Evolutionary conservation across 2,888 invertebrate genomes (phyloP), one percentile per base, ranked within the genome.

Genomic region (Pandemis heparana): DNA sequence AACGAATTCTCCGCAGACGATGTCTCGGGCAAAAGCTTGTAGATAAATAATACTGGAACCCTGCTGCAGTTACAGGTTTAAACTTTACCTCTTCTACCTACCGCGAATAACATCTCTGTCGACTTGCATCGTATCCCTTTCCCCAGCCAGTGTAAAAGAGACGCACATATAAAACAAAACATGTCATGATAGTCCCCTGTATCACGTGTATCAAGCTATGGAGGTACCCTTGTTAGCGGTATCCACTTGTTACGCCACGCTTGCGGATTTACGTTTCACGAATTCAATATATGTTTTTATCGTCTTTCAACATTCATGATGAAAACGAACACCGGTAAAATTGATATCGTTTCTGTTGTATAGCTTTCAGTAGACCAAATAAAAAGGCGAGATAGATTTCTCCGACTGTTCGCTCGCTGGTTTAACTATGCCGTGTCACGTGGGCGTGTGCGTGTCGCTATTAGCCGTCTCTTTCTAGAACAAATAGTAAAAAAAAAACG

Each of bases 221-320:
- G 51, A 61, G 69, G 65, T 74, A 10, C 39, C 68, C 69, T 74
- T 61, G 74, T 74, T 74, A 74, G 69, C 64, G 43, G 38, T 43
- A 70, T 70, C 61, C 64, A 70, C 74, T 70, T 70, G 70, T 74
- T 70, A 74, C 60, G 51, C 41, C 39, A 18, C 41, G 18, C n/a
- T 23, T 38, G 68, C 68, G 23, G 63, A 7, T 16, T 64, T 46
- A 43, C 38, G 38, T 41, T 65, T 43, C 51, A n/a, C 41, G 60
- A 41, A 60, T 60, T n/a, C 43, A 39, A 41, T 60, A 43, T 32
- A 18, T 32, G 41, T 39, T 60, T 59, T 43, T 43, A 32, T 43
- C 14, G 14, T 23, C 56, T 12, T 12, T 23, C 56, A 12, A 23
- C 56, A n/a, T 39, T 38, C 38, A 6, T 38, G 6, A 60, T 56